phyloP scores from a whole-genome alignment of 2,797 vertebrate genomes.

The Chelidonichthys spinosus region DNA sequence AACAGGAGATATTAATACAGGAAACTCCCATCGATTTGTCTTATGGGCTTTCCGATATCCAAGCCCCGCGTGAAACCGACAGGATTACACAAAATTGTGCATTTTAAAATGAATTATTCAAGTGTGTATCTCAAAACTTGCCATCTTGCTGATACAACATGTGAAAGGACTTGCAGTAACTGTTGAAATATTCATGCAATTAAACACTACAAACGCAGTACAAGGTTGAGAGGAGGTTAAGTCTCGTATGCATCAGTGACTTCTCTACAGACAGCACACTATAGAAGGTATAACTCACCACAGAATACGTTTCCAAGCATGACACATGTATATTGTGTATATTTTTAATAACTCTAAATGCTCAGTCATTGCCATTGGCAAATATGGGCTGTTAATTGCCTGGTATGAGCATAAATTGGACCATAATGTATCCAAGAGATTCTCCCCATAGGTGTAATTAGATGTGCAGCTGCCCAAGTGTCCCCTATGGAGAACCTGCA shows the following conservation, averaged over 20 bases:
- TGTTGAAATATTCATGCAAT: conserved; percentile 77
- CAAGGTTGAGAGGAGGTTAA: conserved; percentile 50
- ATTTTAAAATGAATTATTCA: conserved; percentile 64
- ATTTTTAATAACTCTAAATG: conserved; percentile 57
- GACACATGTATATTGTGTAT: conserved; percentile 32
- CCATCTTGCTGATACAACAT: conserved; percentile 65
- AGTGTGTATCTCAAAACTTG: conserved; percentile 53
- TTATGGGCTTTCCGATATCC: conserved; percentile 3
- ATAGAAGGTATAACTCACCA: background rate
- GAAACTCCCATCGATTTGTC: conserved; percentile 9
- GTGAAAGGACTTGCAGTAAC: conserved; percentile 50
- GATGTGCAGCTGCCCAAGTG: conserved; percentile 74
- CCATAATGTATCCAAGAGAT: conserved; percentile 65
- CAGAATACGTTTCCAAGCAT: conserved; percentile 10
- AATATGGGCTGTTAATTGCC: conserved; percentile 61
- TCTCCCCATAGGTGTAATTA: conserved; percentile 81
- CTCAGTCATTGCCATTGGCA: conserved; percentile 49
- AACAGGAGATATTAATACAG: conserved; percentile 2
- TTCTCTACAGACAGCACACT: conserved; percentile 24
- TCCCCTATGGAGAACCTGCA: conserved; percentile 77
- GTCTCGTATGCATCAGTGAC: conserved; percentile 41
- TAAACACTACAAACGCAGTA: conserved; percentile 53
- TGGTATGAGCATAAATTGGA: conserved; percentile 66
- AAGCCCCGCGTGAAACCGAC: conserved; percentile 5
- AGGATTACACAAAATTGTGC: conserved; percentile 20